Conservation (phyloP, 2,888 invertebrate species). For the Pachydiplax longipennis region DNA sequence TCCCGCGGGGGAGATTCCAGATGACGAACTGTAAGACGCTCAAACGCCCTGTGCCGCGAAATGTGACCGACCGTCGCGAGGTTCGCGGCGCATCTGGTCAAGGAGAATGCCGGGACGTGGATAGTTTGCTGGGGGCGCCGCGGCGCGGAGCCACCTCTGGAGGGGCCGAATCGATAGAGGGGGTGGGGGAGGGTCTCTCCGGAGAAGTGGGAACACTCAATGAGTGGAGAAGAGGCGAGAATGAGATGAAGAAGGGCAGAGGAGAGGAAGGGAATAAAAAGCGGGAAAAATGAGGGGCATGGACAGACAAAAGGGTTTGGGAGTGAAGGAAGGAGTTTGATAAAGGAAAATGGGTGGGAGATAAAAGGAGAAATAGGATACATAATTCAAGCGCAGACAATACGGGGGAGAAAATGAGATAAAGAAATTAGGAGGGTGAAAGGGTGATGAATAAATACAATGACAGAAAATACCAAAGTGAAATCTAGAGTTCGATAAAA, state of each 20-base stretch:
- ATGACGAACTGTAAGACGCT: background rate
- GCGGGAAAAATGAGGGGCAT: background rate
- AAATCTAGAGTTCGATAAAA: no score
- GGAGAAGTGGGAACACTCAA: background rate
- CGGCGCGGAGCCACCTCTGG: constrained; percentile 3
- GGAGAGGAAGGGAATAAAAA: background rate
- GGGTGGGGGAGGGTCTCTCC: background rate
- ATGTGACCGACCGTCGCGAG: background rate
- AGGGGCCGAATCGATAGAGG: constrained; percentile 5
- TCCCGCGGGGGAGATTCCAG: background rate
- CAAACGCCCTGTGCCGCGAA: background rate
- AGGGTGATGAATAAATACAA: no score
- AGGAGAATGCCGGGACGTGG: background rate
- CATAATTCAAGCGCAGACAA: no score
- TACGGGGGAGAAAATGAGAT: no score
- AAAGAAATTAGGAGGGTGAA: no score
- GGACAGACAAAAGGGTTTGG: no score
- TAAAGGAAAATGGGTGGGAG: background rate
- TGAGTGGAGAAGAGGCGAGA: background rate
- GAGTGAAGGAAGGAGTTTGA: no score
- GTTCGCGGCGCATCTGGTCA: constrained; percentile 12
- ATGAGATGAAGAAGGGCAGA: background rate
- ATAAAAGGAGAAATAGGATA: background rate
- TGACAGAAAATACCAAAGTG: no score
- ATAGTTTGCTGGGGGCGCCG: background rate